Conservation (phyloP, 2,888 invertebrate genomes). For the Aleiodes leptofemur region DNA sequence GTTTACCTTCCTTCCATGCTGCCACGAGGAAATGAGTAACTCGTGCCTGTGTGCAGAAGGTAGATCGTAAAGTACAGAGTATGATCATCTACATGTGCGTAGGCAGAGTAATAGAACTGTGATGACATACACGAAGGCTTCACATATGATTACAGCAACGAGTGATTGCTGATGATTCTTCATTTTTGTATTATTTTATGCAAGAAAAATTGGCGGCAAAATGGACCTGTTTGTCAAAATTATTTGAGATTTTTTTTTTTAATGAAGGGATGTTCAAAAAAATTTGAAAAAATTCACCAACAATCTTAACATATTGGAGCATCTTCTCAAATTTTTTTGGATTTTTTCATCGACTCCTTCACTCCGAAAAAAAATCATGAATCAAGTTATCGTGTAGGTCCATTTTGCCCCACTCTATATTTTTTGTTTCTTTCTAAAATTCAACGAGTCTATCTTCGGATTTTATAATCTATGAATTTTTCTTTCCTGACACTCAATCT, state of each 20-base stretch:
- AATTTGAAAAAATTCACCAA: too few relatives aligned
- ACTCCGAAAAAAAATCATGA: too few relatives aligned
- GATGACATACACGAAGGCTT: slow-evolving; percentile 38
- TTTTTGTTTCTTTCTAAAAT: too few relatives aligned
- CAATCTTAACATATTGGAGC: too few relatives aligned
- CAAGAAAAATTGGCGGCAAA: too few relatives aligned
- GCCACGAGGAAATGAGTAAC: slow-evolving; percentile 7
- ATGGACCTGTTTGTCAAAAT: too few relatives aligned
- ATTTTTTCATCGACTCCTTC: too few relatives aligned
- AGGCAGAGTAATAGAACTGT: slow-evolving; percentile 46
- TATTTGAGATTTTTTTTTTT: not conserved
- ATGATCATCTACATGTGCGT: slow-evolving; percentile 51
- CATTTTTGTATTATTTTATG: not conserved
- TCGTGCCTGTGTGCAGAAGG: not conserved
- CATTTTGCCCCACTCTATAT: too few relatives aligned
- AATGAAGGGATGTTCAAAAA: too few relatives aligned
- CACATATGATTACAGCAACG: slow-evolving; percentile 32
- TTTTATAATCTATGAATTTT: not conserved
- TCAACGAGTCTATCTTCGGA: not conserved
- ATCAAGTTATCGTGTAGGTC: too few relatives aligned
- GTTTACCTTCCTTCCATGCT: slow-evolving; percentile 9
- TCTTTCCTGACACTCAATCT: not conserved
- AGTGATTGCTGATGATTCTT: slow-evolving; percentile 29
- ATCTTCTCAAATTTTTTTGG: too few relatives aligned
- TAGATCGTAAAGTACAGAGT: slow-evolving; percentile 33